Conservation (phyloP, 1,140 invertebrate genomes). For the Pantala flavescens region DNA sequence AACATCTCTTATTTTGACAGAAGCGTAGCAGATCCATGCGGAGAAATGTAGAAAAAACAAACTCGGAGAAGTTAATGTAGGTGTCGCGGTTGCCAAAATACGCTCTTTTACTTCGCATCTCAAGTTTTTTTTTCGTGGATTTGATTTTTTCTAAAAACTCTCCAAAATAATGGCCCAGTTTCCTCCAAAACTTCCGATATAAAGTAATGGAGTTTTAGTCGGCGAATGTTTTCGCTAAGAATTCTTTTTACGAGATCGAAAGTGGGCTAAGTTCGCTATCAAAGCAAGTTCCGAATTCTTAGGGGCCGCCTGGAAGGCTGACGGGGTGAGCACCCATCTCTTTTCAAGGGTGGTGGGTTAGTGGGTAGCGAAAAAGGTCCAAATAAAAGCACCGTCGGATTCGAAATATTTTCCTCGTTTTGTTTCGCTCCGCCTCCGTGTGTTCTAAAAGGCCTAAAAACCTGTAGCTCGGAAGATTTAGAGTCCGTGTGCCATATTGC, state of each 20-base stretch:
- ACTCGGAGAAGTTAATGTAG: no score
- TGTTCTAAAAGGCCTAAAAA: no score
- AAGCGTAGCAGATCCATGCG: no score
- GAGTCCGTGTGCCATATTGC: no score
- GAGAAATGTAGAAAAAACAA: no score
- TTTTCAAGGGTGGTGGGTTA: constrained; percentile 5
- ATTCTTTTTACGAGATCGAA: neutral
- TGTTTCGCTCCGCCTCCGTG: neutral
- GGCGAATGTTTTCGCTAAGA: neutral
- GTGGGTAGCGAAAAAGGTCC: neutral
- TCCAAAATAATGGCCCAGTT: neutral
- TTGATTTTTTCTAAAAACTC: no score
- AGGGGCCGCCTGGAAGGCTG: neutral
- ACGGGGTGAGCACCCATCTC: neutral
- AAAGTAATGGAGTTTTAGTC: neutral
- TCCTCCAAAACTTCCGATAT: neutral
- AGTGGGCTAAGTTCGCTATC: neutral
- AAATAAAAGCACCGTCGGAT: neutral
- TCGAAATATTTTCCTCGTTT: neutral
- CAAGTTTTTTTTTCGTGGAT: no score
- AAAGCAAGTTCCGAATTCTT: neutral
- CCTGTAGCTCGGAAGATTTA: no score
- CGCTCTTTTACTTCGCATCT: no score
- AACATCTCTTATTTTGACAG: no score
- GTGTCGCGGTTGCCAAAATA: no score